Percentiles rank a stretch among this genome's conserved stretches.
Conservation (phyloP, 1,140 invertebrate genomes). For the Hycleus phaleratus region DNA sequence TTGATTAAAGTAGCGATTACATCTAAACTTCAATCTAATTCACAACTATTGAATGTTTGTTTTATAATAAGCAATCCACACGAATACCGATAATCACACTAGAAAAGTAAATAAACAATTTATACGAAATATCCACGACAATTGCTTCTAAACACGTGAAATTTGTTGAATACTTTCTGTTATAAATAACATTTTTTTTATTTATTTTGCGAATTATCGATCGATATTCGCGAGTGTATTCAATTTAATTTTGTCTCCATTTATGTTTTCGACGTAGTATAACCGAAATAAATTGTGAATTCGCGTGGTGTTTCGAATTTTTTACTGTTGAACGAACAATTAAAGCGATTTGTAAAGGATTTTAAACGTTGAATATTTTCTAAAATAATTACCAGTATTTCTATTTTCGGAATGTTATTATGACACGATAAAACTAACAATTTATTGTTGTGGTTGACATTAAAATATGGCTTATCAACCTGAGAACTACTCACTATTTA, state of each 20-base stretch:
- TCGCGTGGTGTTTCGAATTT: neutral
- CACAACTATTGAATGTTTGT: neutral
- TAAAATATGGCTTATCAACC: no score
- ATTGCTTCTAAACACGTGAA: slow-evolving; percentile 3
- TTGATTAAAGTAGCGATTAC: slow-evolving; percentile 2
- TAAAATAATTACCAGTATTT: no score
- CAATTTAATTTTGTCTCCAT: slow-evolving; percentile 5
- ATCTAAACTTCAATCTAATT: slow-evolving; percentile 2
- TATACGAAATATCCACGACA: neutral
- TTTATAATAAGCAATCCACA: slow-evolving; percentile 1
- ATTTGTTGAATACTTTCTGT: no score
- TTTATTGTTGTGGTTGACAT: no score
- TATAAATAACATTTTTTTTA: neutral
- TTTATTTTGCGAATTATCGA: neutral
- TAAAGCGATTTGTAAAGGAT: neutral
- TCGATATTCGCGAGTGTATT: neutral
- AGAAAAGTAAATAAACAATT: no score
- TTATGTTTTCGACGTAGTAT: neutral
- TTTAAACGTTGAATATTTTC: no score
- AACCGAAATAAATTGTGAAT: neutral
- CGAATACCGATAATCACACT: neutral
- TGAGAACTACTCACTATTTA: no score
- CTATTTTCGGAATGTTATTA: no score
- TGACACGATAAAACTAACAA: no score
- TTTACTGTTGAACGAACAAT: neutral